A percentile compares a stretch with the other conserved stretches of the same genome.
phyloP scores from a whole-genome alignment of 2,888 invertebrate genomes.

The Abrostola tripartita region DNA sequence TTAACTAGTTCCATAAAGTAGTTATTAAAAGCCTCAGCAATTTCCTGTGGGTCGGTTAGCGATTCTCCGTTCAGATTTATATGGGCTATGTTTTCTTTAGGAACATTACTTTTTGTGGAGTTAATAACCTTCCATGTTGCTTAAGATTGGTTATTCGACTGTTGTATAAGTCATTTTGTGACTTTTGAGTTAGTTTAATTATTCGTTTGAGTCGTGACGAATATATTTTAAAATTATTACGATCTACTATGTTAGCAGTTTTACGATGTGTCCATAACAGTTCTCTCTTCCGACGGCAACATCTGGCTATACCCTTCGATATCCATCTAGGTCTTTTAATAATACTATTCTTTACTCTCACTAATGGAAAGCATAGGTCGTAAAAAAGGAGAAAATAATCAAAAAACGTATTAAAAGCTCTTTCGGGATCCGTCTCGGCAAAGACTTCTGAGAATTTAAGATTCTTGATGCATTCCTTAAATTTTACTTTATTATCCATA shows the following conservation, averaged over 20 bases:
- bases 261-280: neutral
- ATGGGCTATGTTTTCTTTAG: neutral
- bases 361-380: constrained; percentile 1
- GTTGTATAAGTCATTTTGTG: neutral
- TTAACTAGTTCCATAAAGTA: neutral
- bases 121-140: neutral
- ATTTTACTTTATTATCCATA: too few relatives aligned
- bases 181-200: neutral
- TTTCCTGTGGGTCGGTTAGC: neutral
- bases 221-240: neutral
- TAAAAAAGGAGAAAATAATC: neutral
- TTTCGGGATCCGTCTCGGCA: neutral
- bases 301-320: neutral
- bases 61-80: neutral
- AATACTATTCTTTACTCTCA: neutral
- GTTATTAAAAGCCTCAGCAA: neutral
- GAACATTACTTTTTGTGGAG: neutral
- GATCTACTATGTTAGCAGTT: too few relatives aligned
- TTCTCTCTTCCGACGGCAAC: neutral
- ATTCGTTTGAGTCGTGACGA: neutral
- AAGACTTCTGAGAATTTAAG: neutral
- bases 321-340: neutral
- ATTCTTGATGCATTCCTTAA: too few relatives aligned
- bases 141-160: neutral
- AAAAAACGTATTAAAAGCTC: neutral